Base-by-base conservation (phyloP, 2,888 invertebrate genomes). In the Dolichomitus sp. region DNA sequence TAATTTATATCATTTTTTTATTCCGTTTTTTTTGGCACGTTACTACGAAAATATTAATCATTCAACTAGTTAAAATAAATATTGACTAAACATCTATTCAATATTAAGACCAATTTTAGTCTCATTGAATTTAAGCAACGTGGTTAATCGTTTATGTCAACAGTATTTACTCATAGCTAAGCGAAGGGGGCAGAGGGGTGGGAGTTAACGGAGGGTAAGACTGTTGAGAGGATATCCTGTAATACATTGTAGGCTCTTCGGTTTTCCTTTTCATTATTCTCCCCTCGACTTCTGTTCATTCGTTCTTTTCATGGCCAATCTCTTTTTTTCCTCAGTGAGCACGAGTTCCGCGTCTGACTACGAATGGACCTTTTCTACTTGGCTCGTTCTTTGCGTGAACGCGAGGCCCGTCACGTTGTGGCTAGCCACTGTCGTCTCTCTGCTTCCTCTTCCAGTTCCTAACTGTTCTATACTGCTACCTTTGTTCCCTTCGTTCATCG, bases 301-400 rank as follows among this genome's bases (percentile, higher is more conserved):
- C 40, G 54, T 77, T 74, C 50, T 73, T 77, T 73, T 73, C 73
- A 54, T 57, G 72, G 54, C 45, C 73, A 68, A 80, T 80, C 23
- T 73, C 12, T 65, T 81, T 73, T 69, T 33, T 73, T 54, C 57
- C 80, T 80, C 69, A 33, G 50, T 63, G 57, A 30, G 80, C 80
- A 83, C 73, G 63, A 74, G 48, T 69, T 74, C 59, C 63, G 63
- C 65, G 80, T 77, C 80, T 69, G 80, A 72, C 83, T 83, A 65
- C 59, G 65, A 48, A 74, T 73, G 57, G 73, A 73, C 73, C 65
- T 33, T 77, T 77, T 73, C 80, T 80, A 74, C 69, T 83, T 80
- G 59, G 79, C 17, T 72, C 72, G 27, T 76, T 83, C 72, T 61
- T 40, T 57, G 76, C 76, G 82, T 66, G 66, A 54, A 19, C 42